These are phyloP conservation scores for Melitaea cinxia DNA, from an alignment of 1,140 invertebrate species.

Conservation along the genomic window DNA sequence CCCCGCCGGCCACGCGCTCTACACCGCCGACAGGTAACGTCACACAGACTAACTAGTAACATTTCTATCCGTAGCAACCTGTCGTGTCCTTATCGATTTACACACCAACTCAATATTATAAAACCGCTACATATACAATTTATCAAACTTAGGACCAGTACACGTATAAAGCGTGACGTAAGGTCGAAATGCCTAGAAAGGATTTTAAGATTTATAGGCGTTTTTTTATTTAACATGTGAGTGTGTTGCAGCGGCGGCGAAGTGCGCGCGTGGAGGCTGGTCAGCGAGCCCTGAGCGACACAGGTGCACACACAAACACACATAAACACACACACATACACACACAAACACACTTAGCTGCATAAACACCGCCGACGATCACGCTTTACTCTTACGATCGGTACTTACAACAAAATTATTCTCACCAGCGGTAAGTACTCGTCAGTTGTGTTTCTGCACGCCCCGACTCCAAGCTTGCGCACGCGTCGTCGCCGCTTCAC, in stretches of 20 bases:
- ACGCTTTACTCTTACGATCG: constrained; percentile 23
- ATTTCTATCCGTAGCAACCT: not conserved
- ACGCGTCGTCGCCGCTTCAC: constrained; percentile 64
- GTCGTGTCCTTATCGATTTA: not conserved
- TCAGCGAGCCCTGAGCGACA: constrained; percentile 62
- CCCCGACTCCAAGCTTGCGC: constrained; percentile 38
- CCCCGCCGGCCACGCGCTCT: not conserved
- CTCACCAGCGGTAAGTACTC: constrained; percentile 23
- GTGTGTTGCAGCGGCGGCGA: constrained; percentile 89
- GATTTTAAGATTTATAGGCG: not conserved
- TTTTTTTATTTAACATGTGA: constrained; percentile 37
- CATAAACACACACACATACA: constrained; percentile 16
- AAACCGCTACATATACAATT: not conserved
- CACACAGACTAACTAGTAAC: no score
- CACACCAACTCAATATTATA: not conserved
- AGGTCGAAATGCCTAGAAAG: not conserved
- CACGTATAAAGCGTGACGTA: not conserved
- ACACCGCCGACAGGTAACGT: not conserved
- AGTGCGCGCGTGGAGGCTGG: constrained; percentile 87
- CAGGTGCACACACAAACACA: constrained; percentile 48
- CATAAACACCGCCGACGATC: constrained; percentile 19
- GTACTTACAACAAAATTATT: constrained; percentile 15
- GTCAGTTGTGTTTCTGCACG: constrained; percentile 35
- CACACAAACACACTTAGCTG: constrained; percentile 18
- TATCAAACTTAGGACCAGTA: not conserved